Evolutionary conservation across 2,888 invertebrate species (phyloP), one percentile per base, ranked within the genome.

Genomic region (Drosophila siamana): DNA sequence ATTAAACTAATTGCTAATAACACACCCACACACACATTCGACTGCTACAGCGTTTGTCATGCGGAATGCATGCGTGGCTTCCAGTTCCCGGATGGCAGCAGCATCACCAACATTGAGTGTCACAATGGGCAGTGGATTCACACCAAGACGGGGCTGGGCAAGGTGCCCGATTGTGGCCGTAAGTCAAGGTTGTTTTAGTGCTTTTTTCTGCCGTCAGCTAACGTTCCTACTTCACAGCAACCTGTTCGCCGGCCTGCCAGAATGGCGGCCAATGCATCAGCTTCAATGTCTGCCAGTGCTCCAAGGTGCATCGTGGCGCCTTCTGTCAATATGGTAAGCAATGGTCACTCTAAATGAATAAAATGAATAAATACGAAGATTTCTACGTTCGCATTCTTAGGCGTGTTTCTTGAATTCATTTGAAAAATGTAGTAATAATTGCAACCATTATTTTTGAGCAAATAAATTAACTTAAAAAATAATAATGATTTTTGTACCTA

Each of bases 231-330:
- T 24, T 19, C 38, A 19, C 38, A 92, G 92, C 95, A 4, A 93
- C 93, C 19, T 96, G 96, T 76, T 91, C 93, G 54, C 97, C 96
- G 0, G 93, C 95, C 0, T 98, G 98, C 87, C 90, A 93, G 66
- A 97, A 98, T 88, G 97, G 96, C 0, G 98, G 98, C 0, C 93
- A 94, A n/a, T 98, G 98, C 89, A 92, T 97, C 0, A 93, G 95
- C 0, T 94, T 95, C 8, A 95, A 97, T 88, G 93, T 94, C 2
- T 98, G 98, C 78, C 95, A 96, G 76, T 98, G 98, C 89, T 94
- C 96, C 0, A 93, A 94, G 71, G 94, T 94, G 2, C 96, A 93
- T 81, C 93, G 90, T 4, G 92, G 92, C 3, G 75, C 88, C 5
- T 88, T 87, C 40, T 92, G 92, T 60, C 91, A 92, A 81, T 89